phyloP scores from a whole-genome alignment of 2,113 vertebrate genomes.

The Indicator indicator region DNA sequence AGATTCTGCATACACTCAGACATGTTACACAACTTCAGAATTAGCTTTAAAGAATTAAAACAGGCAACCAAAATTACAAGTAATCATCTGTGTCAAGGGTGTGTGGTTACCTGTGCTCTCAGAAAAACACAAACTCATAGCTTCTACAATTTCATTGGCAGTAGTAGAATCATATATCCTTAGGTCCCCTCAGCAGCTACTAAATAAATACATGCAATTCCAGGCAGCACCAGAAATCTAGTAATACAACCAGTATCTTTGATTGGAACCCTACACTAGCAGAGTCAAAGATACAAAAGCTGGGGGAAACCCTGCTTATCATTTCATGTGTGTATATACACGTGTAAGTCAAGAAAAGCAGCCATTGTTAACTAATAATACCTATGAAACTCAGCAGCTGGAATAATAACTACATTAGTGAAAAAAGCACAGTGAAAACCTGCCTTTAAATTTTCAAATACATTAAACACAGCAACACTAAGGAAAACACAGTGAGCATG shows the following conservation, averaged over 20 bases:
- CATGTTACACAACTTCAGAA: neutral
- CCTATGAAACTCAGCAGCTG: neutral
- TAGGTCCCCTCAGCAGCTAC: neutral
- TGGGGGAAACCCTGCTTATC: neutral
- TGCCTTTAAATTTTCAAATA: neutral
- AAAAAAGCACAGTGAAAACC: neutral
- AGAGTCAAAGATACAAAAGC: neutral
- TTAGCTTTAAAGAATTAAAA: neutral
- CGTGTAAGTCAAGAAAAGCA: neutral
- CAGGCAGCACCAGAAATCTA: neutral
- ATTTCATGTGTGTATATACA: neutral
- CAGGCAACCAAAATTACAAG: neutral
- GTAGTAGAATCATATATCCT: accelerated
- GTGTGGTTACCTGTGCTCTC: neutral
- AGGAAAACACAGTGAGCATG: neutral
- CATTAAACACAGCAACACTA: neutral
- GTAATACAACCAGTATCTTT: neutral
- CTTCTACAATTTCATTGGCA: neutral
- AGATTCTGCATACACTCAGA: neutral
- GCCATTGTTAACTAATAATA: neutral
- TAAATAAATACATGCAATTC: neutral
- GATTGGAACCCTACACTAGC: neutral
- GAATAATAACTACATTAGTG: neutral
- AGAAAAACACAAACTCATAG: neutral
- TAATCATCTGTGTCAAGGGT: neutral